Evolutionary conservation across 2,888 invertebrate species (phyloP).

Genomic region (Polyommatus icarus): DNA sequence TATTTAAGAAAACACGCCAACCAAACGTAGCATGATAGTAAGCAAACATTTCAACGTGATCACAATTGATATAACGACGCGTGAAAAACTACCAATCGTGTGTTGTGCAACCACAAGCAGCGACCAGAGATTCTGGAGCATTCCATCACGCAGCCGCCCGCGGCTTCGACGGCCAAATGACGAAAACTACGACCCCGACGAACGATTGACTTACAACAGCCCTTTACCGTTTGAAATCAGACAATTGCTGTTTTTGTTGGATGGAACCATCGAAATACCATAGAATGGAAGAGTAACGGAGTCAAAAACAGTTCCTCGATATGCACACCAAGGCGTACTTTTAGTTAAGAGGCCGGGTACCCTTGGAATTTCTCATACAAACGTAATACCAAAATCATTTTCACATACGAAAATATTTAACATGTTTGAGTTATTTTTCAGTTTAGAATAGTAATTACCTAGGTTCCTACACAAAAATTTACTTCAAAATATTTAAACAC

Average conservation of each 20-base stretch:
- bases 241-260: background rate
- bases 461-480: too few species aligned
- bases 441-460: too few species aligned
- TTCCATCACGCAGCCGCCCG: conserved; percentile 57
- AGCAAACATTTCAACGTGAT: conserved; percentile 33
- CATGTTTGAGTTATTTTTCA: too few species aligned
- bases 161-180: conserved; percentile 54
- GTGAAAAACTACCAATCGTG: conserved; percentile 38
- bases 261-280: background rate
- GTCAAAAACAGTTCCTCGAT: background rate
- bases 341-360: too few species aligned
- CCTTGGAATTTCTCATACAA: too few species aligned
- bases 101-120: conserved; percentile 51
- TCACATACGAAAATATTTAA: too few species aligned
- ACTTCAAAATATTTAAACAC: too few species aligned
- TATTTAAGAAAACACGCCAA: background rate
- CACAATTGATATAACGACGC: conserved; percentile 32
- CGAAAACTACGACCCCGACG: conserved; percentile 47
- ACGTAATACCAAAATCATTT: too few species aligned
- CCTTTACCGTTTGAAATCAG: conserved; percentile 13
- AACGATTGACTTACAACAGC: conserved; percentile 40
- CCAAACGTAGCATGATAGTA: conserved; percentile 20
- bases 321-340: background rate
- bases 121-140: conserved; percentile 47
- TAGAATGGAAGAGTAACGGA: background rate